Conservation (phyloP, 2,888 invertebrate species). For the Lathronympha strigana region DNA sequence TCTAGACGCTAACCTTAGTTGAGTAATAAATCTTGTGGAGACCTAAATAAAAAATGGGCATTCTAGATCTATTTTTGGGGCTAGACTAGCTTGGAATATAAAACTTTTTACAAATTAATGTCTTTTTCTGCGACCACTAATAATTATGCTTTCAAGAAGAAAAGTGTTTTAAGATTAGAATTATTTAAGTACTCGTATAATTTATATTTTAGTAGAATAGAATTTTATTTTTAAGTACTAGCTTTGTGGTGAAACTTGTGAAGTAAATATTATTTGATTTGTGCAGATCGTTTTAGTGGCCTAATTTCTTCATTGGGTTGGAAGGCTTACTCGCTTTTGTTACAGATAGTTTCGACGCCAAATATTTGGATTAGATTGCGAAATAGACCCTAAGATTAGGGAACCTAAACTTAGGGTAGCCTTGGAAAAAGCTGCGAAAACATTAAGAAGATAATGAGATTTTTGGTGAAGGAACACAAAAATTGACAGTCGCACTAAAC, state of each 20-base stretch:
- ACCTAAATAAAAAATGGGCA: neutral
- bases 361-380: too few relatives aligned
- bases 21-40: conserved; percentile 16
- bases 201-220: neutral
- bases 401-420: too few relatives aligned
- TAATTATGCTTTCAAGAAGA: neutral
- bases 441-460: too few relatives aligned
- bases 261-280: too few relatives aligned
- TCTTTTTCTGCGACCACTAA: neutral
- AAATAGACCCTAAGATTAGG: too few relatives aligned
- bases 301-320: too few relatives aligned
- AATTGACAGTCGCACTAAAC: too few relatives aligned
- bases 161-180: neutral
- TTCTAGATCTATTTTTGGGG: neutral
- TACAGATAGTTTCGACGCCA: too few relatives aligned
- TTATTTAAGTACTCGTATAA: neutral
- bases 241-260: neutral
- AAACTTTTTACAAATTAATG: neutral
- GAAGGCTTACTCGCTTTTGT: too few relatives aligned
- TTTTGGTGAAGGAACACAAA: too few relatives aligned
- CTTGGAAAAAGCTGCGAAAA: too few relatives aligned
- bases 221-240: neutral
- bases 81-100: neutral
- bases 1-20: conserved; percentile 18
- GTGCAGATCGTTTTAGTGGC: too few relatives aligned